Conservation (phyloP, 2,113 vertebrate species). For the Xenopus laevis region DNA sequence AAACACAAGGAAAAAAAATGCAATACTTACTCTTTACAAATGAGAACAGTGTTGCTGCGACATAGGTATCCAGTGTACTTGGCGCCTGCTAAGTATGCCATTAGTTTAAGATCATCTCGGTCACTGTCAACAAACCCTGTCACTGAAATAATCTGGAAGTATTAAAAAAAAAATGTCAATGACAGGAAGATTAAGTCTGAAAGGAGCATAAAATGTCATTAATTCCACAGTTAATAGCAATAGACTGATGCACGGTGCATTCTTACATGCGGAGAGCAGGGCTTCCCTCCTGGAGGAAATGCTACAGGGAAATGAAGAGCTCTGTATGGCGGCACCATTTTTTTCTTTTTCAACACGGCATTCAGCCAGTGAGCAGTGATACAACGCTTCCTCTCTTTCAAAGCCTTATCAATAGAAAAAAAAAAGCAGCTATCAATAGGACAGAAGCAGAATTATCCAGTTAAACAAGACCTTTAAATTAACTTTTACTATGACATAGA, state of each 20-base stretch:
- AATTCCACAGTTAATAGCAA: no score
- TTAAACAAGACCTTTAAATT: no score
- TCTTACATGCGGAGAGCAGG: conserved; percentile 91
- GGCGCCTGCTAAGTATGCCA: conserved; percentile 89
- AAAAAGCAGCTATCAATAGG: neutral
- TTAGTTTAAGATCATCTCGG: conserved; percentile 92
- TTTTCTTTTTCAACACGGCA: conserved; percentile 84
- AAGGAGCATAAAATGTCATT: no score
- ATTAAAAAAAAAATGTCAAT: conserved; percentile 15
- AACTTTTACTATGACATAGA: no score
- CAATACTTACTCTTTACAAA: conserved; percentile 89
- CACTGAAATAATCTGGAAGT: conserved; percentile 85
- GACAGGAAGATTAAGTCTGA: no score
- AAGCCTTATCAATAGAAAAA: conserved; percentile 58
- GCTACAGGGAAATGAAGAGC: conserved; percentile 90
- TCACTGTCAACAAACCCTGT: conserved; percentile 93
- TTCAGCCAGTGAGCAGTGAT: conserved; percentile 95
- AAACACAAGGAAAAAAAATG: neutral
- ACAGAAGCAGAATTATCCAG: no score
- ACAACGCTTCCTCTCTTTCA: conserved; percentile 89
- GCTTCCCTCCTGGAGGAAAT: conserved; percentile 91
- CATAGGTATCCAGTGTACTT: conserved; percentile 93
- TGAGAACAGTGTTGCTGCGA: conserved; percentile 92
- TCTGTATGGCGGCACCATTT: conserved; percentile 87
- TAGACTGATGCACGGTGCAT: neutral